A percentile compares a stretch with the other conserved stretches of the same genome.
phyloP scores from a whole-genome alignment of 2,888 invertebrate genomes.

The Thumatha senex region DNA sequence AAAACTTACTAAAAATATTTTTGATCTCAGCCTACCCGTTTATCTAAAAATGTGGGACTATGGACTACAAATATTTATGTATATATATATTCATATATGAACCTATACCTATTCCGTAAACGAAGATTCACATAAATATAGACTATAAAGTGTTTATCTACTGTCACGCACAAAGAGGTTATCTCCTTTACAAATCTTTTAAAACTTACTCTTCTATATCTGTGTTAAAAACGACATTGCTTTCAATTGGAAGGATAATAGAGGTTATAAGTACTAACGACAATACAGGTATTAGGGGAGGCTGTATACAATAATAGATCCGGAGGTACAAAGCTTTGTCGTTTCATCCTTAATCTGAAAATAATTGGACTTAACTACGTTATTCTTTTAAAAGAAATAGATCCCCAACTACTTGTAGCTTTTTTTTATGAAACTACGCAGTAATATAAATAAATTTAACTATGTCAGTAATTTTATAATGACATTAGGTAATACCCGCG shows the following conservation, averaged over 20 bases:
- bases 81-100: too few species aligned
- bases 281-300: constrained; percentile 37
- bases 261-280: constrained; percentile 35
- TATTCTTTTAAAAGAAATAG: constrained; percentile 47
- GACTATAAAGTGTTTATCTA: background rate
- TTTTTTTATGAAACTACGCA: constrained; percentile 25
- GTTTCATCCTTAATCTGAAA: constrained; percentile 53
- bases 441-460: too few species aligned
- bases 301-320: constrained; percentile 38
- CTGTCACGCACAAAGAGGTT: constrained; percentile 18
- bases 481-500: too few species aligned
- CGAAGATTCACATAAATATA: too few species aligned
- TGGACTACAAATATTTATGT: too few species aligned
- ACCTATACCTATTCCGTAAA: too few species aligned
- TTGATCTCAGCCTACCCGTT: too few species aligned
- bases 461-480: too few species aligned
- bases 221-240: constrained; percentile 11
- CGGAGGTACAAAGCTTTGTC: constrained; percentile 44
- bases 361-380: constrained; percentile 57
- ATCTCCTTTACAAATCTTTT: constrained; percentile 27
- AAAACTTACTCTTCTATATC: constrained; percentile 24
- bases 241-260: constrained; percentile 32
- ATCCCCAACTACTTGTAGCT: constrained; percentile 23
- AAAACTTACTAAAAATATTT: too few species aligned
- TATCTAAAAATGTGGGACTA: too few species aligned